A percentile compares a stretch with the other conserved stretches of the same genome.
Evolutionary conservation across 2,797 vertebrate species (phyloP).

Genomic region (Euthynnus affinis): DNA sequence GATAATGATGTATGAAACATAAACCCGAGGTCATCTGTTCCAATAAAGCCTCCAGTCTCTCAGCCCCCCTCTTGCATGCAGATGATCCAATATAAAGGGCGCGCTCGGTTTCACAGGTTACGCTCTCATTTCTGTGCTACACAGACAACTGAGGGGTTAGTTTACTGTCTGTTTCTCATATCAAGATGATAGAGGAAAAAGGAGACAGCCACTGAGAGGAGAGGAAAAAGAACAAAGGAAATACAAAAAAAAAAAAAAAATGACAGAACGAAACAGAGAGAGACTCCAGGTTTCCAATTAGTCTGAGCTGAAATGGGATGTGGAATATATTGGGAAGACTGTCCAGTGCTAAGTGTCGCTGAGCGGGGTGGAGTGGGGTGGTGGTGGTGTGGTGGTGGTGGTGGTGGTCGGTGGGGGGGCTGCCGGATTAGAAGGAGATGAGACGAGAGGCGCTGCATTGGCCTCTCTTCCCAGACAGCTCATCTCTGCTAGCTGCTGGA

Average conservation of each 20-base stretch:
- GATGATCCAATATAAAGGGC: slow-evolving; percentile 73
- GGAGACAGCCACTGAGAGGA: not conserved
- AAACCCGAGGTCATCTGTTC: slow-evolving; percentile 79
- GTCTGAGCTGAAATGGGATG: slow-evolving; percentile 68
- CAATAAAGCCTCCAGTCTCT: slow-evolving; percentile 69
- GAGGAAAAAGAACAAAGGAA: slow-evolving; percentile 39
- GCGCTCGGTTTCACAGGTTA: slow-evolving; percentile 59
- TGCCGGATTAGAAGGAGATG: slow-evolving; percentile 72
- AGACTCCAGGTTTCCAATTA: slow-evolving; percentile 72
- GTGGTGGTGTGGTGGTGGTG: not conserved
- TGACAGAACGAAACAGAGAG: slow-evolving; percentile 34
- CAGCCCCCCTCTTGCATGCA: slow-evolving; percentile 61
- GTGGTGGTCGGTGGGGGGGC: not conserved
- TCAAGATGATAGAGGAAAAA: slow-evolving; percentile 33
- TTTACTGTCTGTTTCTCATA: slow-evolving; percentile 44
- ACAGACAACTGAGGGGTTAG: slow-evolving; percentile 38
- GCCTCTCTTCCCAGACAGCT: slow-evolving; percentile 63
- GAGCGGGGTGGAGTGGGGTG: slow-evolving; percentile 34
- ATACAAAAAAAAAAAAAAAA: slow-evolving; percentile 22
- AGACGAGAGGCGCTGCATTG: slow-evolving; percentile 59
- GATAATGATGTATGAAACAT: slow-evolving; percentile 79
- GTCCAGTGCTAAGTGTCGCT: slow-evolving; percentile 61
- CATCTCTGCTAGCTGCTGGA: slow-evolving; percentile 72
- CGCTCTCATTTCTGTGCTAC: slow-evolving; percentile 61
- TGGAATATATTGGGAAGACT: slow-evolving; percentile 57